Base-by-base conservation (phyloP, 2,113 vertebrate genomes). In the Kryptolebias marmoratus region DNA sequence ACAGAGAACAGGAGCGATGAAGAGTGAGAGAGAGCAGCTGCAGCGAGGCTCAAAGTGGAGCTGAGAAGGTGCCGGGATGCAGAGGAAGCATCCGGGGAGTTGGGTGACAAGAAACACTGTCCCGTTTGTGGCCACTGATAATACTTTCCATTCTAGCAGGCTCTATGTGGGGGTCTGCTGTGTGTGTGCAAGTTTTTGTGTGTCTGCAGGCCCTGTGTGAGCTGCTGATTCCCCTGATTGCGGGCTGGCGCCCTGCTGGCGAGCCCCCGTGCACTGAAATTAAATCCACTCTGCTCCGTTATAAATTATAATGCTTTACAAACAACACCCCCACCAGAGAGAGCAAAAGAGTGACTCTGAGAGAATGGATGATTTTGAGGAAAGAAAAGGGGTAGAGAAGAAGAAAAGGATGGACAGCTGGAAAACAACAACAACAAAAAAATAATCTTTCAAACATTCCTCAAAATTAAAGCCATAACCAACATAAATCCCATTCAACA, bases 221-320 rank as follows among this genome's bases (percentile, higher is more conserved):
- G 88, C 85, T 88, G 89, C 89, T 90, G 90, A 91, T 91, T 91
- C 89, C 83, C 86, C 85, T 96, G 96, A 97, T 97, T 97, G 96
- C 95, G 95, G 95, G 94, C 96, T 97, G 96, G 96, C 96, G 96
- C 96, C 96, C 96, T 94, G 95, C 96, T 97, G 96, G 95, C 96
- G 95, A 97, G 96, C 94, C 96, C 95, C 95, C 94, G 75, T 75
- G 93, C 94, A 86, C 94, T 97, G 96, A 97, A 98, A 98, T 98
- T 96, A 98, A 97, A 98, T 97, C 96, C 96, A 97, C 96, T 97
- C 96, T 97, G 95, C 95, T 97, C 96, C 96, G 96, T 97, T 98
- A 98, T 97, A 97, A 97, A 97, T 98, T 98, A 97, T 96, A 97
- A 97, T 96, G 96, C 95, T 97, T 96, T 96, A 96, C 96, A 97